Evolutionary conservation across 2,888 invertebrate species (phyloP).

Genomic region (Oscheius sp.): DNA sequence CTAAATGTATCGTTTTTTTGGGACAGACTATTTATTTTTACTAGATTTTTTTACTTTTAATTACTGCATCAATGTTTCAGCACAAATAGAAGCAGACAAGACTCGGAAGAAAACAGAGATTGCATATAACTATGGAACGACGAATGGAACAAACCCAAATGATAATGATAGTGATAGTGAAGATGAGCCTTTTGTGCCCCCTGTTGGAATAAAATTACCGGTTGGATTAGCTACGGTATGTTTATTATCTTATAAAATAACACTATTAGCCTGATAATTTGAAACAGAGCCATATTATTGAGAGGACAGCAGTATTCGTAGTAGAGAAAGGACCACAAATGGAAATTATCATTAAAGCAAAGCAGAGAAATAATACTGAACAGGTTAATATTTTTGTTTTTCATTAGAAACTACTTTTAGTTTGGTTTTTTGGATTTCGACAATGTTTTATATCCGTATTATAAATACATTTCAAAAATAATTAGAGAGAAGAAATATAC

Average conservation of each 20-base stretch:
- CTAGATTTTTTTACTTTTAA: not conserved
- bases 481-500: constrained; percentile 72
- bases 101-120: constrained; percentile 78
- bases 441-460: constrained; percentile 85
- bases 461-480: constrained; percentile 77
- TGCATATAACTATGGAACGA: constrained; percentile 25
- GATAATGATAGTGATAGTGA: constrained; percentile 48
- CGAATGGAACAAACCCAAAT: constrained; percentile 5
- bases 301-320: constrained; percentile 80
- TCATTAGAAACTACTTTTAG: constrained; percentile 73
- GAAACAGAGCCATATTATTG: constrained; percentile 79
- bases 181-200: constrained; percentile 80
- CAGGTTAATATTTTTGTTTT: constrained; percentile 33
- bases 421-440: constrained; percentile 91
- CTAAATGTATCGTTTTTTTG: too few species aligned
- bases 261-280: constrained; percentile 59
- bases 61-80: constrained; percentile 12
- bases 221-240: constrained; percentile 76
- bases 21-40: not conserved
- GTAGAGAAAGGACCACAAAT: constrained; percentile 83
- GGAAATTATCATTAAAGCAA: constrained; percentile 97
- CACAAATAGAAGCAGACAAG: constrained; percentile 34
- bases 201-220: constrained; percentile 82
- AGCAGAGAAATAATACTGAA: constrained; percentile 77
- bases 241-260: not conserved